Evolutionary conservation across 1,140 invertebrate species (phyloP).

Genomic region (Bradynema listronoti): DNA sequence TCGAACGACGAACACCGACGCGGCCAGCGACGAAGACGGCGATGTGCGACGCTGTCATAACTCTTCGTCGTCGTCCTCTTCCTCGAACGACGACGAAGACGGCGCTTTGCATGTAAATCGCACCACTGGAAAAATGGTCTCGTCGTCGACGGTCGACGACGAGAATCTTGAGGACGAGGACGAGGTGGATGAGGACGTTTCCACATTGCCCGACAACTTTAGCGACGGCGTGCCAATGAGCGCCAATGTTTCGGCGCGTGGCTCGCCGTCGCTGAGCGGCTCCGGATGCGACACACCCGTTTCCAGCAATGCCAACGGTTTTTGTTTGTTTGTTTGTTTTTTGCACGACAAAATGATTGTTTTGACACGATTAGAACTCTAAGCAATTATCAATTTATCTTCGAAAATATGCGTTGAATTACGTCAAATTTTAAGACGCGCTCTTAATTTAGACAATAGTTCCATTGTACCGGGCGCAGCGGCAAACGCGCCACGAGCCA

Average conservation of each 20-base stretch:
- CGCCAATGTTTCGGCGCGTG: conserved; percentile 77
- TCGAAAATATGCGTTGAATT: too few species aligned
- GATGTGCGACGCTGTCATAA: conserved; percentile 23
- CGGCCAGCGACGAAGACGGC: conserved; percentile 47
- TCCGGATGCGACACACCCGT: conserved; percentile 87
- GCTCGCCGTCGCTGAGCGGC: conserved; percentile 70
- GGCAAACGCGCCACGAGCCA: conserved; percentile 58
- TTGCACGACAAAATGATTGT: conserved; percentile 23
- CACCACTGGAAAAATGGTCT: too few species aligned
- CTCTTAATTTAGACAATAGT: conserved; percentile 32
- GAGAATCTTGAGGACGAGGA: conserved; percentile 14
- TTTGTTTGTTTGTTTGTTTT: too few species aligned
- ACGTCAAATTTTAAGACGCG: conserved; percentile 13
- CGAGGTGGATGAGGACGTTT: conserved; percentile 69
- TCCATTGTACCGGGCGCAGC: conserved; percentile 19
- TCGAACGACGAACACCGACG: conserved; percentile 45
- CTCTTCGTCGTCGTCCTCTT: conserved; percentile 21
- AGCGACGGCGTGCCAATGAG: conserved; percentile 82
- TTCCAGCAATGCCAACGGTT: conserved; percentile 62
- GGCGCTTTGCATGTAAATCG: too few species aligned
- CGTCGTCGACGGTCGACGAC: conserved; percentile 35
- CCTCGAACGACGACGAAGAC: conserved; percentile 34
- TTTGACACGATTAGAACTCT: too few species aligned
- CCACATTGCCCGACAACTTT: conserved; percentile 62
- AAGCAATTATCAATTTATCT: too few species aligned